Conservation (phyloP, 2,797 vertebrate species). For the Chelon labrosus region DNA sequence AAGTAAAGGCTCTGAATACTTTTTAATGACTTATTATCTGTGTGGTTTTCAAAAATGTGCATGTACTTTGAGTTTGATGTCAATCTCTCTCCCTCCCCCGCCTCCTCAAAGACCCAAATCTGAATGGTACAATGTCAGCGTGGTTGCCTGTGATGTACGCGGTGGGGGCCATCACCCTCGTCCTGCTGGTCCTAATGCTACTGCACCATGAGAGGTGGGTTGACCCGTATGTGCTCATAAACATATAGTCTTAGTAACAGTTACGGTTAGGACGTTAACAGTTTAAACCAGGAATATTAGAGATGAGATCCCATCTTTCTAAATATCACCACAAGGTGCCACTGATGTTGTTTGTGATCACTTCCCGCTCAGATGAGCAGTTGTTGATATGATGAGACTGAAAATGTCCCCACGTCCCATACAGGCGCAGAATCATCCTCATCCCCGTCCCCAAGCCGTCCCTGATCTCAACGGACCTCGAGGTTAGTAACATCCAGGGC, state of each 20-base stretch:
- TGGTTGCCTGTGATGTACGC: slow-evolving; percentile 51
- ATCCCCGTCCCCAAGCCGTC: slow-evolving; percentile 90
- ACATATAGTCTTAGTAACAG: neutral
- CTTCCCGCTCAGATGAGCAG: too few species aligned
- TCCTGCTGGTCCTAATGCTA: slow-evolving; percentile 68
- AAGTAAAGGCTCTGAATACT: too few species aligned
- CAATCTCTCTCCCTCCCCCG: neutral
- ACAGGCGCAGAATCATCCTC: slow-evolving; percentile 87
- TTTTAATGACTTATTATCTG: too few species aligned
- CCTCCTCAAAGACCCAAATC: slow-evolving; percentile 16
- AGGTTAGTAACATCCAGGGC: slow-evolving; percentile 78
- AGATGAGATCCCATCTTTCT: too few species aligned
- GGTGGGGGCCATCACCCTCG: slow-evolving; percentile 45
- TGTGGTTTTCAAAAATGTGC: too few species aligned
- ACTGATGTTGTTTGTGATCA: too few species aligned
- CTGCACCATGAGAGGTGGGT: slow-evolving; percentile 80
- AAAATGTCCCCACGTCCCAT: slow-evolving; percentile 7
- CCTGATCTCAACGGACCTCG: slow-evolving; percentile 85
- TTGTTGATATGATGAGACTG: slow-evolving; percentile 17
- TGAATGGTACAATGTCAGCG: neutral
- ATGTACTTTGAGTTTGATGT: too few species aligned
- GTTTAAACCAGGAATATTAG: too few species aligned
- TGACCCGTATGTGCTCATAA: too few species aligned
- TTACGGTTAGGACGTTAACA: too few species aligned
- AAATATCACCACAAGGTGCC: too few species aligned